phyloP scores from a whole-genome alignment of 2,797 vertebrate genomes.

The Trachurus trachurus region DNA sequence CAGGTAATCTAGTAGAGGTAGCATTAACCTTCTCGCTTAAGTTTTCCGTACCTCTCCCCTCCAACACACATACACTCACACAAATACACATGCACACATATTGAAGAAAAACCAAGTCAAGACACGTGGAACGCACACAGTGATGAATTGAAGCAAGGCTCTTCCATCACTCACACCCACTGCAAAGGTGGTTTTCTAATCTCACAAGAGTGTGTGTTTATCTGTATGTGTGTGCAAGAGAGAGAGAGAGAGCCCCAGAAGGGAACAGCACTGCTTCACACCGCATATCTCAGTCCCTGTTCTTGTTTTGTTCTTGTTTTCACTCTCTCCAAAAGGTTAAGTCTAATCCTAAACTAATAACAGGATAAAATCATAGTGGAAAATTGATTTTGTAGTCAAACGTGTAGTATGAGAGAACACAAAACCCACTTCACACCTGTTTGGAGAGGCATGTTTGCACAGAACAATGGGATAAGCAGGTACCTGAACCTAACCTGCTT shows the following conservation, averaged over 20 bases:
- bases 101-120: constrained; percentile 5
- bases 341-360: constrained; percentile 49
- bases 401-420: neutral
- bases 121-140: neutral
- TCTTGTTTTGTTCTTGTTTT: constrained; percentile 34
- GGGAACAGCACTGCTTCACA: neutral
- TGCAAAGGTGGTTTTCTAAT: constrained; percentile 45
- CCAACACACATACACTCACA: constrained; percentile 12
- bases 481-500: neutral
- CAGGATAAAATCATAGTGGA: neutral
- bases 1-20: constrained; percentile 49
- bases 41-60: constrained; percentile 13
- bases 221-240: neutral
- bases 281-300: constrained; percentile 6
- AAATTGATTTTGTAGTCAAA: constrained; percentile 20
- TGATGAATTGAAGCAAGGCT: constrained; percentile 55
- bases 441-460: neutral
- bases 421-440: constrained; percentile 5
- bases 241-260: neutral
- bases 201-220: neutral
- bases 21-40: constrained; percentile 52
- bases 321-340: constrained; percentile 39
- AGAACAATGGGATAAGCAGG: neutral
- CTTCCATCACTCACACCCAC: constrained; percentile 42
- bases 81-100: constrained; percentile 1